Evolutionary conservation across 2,888 invertebrate species (phyloP).

Genomic region (Eupithecia vulgata): DNA sequence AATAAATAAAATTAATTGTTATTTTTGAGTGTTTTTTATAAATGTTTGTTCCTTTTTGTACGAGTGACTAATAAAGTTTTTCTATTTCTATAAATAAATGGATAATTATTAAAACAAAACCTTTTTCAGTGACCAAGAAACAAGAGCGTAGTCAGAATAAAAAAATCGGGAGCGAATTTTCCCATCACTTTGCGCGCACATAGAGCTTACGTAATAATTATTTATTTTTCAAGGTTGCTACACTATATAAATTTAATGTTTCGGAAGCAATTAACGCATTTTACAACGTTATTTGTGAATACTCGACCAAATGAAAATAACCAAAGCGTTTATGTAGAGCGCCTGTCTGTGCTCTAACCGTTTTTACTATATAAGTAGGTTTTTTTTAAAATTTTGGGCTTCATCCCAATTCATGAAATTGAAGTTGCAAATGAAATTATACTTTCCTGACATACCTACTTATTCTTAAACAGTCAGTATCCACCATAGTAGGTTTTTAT

Average conservation of each 20-base stretch:
- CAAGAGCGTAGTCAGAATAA: not conserved
- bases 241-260: slow-evolving; percentile 46
- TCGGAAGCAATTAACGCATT: slow-evolving; percentile 45
- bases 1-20: no score
- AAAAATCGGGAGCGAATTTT: not conserved
- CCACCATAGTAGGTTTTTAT: not conserved
- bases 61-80: no score
- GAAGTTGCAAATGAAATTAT: no score
- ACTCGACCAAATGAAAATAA: slow-evolving; percentile 9
- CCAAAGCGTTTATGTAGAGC: not conserved
- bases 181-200: slow-evolving; percentile 19
- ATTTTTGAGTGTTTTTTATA: no score
- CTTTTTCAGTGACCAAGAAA: not conserved
- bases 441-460: no score
- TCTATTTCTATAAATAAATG: no score
- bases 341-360: not conserved
- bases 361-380: no score
- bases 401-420: no score
- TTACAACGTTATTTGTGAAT: slow-evolving; percentile 39
- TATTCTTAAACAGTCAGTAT: not conserved
- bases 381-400: no score
- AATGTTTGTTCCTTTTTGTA: no score
- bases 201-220: slow-evolving; percentile 43
- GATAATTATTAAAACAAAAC: not conserved
- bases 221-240: slow-evolving; percentile 44